phyloP scores from a whole-genome alignment of 2,888 invertebrate species.

The Tupiocoris notatus region DNA sequence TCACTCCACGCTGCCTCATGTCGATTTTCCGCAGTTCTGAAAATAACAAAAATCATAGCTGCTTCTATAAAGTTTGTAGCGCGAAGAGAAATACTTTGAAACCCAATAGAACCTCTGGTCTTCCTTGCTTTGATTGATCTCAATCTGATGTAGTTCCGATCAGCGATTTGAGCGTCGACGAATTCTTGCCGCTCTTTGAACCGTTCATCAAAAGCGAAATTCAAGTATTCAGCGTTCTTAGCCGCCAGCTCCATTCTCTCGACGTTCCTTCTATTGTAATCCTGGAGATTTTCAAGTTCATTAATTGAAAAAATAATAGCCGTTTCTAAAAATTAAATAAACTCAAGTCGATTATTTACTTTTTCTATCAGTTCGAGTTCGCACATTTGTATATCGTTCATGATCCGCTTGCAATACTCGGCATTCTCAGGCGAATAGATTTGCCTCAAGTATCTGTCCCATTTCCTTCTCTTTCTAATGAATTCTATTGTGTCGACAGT shows the following conservation, averaged over 20 bases:
- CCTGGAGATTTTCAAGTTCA: too few relatives aligned
- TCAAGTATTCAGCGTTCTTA: constrained; percentile 16
- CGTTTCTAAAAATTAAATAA: too few relatives aligned
- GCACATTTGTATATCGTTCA: constrained; percentile 29
- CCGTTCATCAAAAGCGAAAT: constrained; percentile 4
- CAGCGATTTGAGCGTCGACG: constrained; percentile 9
- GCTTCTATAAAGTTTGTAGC: too few relatives aligned
- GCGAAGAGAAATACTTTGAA: too few relatives aligned
- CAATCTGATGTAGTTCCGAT: background rate
- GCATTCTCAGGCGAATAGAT: constrained; percentile 16
- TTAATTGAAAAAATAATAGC: background rate
- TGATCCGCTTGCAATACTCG: constrained; percentile 7
- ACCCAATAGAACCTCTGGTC: constrained; percentile 11
- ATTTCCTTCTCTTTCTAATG: too few relatives aligned
- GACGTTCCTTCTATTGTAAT: background rate
- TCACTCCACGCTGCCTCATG: constrained; percentile 25
- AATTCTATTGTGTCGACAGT: constrained; percentile 39
- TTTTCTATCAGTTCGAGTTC: too few relatives aligned
- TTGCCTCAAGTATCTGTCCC: constrained; percentile 30
- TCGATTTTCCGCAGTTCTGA: constrained; percentile 38
- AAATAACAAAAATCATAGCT: background rate
- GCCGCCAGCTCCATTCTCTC: constrained; percentile 3
- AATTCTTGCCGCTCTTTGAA: constrained; percentile 24
- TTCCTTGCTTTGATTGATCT: constrained; percentile 21
- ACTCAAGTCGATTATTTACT: constrained; percentile 33